phyloP scores from a whole-genome alignment of 37 sponge, comb jelly and placozoan species.

The Mnemiopsis leidyi region DNA sequence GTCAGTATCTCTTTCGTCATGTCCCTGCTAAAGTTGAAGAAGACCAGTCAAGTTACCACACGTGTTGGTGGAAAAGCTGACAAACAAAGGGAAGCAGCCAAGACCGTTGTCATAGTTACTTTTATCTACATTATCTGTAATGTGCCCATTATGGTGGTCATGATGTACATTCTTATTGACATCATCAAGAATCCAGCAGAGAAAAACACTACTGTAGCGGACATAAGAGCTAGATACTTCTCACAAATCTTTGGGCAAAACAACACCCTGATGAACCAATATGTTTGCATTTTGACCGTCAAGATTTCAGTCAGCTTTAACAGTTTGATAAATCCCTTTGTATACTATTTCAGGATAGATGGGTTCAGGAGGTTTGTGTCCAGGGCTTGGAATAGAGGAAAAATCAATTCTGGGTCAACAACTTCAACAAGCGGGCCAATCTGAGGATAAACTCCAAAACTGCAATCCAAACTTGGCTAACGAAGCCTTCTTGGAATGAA shows the following conservation, averaged over 20 bases:
- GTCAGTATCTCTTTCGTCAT: background rate
- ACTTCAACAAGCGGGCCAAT: no score
- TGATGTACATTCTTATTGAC: background rate
- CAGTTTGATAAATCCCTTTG: background rate
- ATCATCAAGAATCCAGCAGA: background rate
- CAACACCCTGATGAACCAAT: background rate
- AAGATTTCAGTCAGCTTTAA: background rate
- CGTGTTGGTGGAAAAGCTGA: background rate
- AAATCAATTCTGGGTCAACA: background rate
- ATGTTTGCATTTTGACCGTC: background rate
- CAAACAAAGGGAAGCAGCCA: background rate
- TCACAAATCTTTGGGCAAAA: background rate
- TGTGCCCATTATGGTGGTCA: background rate
- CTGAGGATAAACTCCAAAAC: no score
- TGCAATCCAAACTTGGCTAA: no score
- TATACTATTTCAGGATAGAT: background rate
- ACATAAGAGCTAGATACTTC: background rate
- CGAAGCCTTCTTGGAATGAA: no score
- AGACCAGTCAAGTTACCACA: background rate
- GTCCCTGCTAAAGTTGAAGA: background rate
- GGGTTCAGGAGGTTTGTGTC: background rate
- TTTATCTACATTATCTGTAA: background rate
- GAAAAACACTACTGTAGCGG: background rate
- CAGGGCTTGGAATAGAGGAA: background rate
- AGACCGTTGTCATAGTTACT: background rate